phyloP scores from a whole-genome alignment of 2,888 invertebrate species.

The Epirrita christyi region DNA sequence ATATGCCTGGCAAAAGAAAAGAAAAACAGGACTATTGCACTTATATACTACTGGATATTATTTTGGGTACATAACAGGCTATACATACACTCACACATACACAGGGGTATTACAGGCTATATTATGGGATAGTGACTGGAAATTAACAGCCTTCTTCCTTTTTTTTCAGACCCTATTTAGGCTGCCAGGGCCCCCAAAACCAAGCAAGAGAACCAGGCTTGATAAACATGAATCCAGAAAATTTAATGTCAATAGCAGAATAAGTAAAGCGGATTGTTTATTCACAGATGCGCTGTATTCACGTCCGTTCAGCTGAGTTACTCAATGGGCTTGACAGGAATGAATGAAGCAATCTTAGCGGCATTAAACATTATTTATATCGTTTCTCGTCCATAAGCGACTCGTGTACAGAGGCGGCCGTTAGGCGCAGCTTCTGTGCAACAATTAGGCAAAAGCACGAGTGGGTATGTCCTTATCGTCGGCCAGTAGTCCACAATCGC shows the following conservation, averaged over 20 bases:
- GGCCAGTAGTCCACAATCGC: conserved; percentile 71
- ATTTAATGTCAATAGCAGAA: conserved; percentile 61
- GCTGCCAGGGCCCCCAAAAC: too few relatives aligned
- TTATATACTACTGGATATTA: too few relatives aligned
- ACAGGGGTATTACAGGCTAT: too few relatives aligned
- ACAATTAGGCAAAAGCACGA: conserved; percentile 72
- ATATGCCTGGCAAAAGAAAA: too few relatives aligned
- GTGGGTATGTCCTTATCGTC: conserved; percentile 64
- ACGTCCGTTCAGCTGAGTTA: conserved; percentile 57
- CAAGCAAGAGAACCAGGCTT: conserved; percentile 16
- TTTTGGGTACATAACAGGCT: too few relatives aligned
- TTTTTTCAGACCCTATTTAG: conserved; percentile 6
- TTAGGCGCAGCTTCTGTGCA: conserved; percentile 77
- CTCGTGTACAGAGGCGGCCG: conserved; percentile 57
- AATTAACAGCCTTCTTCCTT: conserved; percentile 3
- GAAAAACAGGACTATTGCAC: too few relatives aligned
- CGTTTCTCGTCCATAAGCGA: conserved; percentile 75
- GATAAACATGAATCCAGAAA: conserved; percentile 45
- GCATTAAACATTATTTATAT: conserved; percentile 73
- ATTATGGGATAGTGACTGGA: conserved; percentile 1
- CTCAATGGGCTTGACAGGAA: conserved; percentile 72
- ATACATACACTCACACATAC: too few relatives aligned
- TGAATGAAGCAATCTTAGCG: conserved; percentile 78
- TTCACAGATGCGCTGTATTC: conserved; percentile 59
- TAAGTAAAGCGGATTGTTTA: conserved; percentile 57